Base-by-base conservation (phyloP, 2,113 vertebrate genomes). In the Narcine bancroftii region DNA sequence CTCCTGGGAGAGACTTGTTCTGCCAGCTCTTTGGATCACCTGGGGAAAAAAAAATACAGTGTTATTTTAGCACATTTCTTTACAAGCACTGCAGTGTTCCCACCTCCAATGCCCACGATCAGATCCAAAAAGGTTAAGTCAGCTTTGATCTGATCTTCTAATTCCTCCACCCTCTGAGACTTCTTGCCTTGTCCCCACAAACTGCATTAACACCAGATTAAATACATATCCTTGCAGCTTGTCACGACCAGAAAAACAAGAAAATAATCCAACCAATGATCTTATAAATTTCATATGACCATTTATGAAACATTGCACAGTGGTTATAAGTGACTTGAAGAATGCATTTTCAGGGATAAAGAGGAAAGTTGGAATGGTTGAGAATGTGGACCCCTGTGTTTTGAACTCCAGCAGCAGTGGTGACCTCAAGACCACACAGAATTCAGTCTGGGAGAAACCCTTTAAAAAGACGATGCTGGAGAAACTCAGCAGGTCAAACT, bases 11-110 rank as follows among this genome's bases (percentile, higher is more conserved):
- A 95, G 98, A 98, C 96, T 99, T 99, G 96, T 99, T 99, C 96
- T 99, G 98, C 99, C 98, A 99, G 94, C 97, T 99, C 97, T 99
- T 99, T 94, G 98, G 98, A 94, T 99, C 98, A 97, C 98, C 99
- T 99, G 96, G 93, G 96, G 93, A 95, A 95, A 96, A 95, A 96
- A 63, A 9, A 72, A 36, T 3, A 85, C 81, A 15, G 53, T 24
- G 50, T 87, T 60, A 17, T 83, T 83, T 53, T 83, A 10, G 33
- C 29, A 50, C 10, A 83, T 11, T 83, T 56, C 50, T 19, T 60
- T 5, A 69, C n/a, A 87, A 53, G n/a, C 33, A 60, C 81, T 36
- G n/a, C 15, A 1, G 47, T 5, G 33, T 1, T 19, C 56, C 81
- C 17, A 21, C 2, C 50, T 79, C 42, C 42, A 83, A 83, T n/a